Conservation (phyloP, 2,797 vertebrate genomes). For the Xenops minutus region DNA sequence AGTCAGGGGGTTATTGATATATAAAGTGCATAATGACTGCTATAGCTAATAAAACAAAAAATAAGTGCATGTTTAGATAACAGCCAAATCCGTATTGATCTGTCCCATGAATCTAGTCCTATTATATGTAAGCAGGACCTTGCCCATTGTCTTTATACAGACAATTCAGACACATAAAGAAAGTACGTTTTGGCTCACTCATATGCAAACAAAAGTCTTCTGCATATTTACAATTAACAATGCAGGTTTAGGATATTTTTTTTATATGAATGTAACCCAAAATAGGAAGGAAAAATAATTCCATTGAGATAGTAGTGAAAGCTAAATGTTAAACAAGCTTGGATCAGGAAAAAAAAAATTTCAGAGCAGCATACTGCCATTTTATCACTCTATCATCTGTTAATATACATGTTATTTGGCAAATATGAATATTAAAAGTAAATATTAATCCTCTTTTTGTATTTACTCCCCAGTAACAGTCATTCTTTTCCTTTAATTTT, state of each 20-base stretch:
- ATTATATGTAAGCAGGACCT: neutral
- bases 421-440: neutral
- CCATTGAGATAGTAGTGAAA: neutral
- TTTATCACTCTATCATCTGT: constrained; percentile 19
- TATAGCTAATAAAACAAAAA: neutral
- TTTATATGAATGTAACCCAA: neutral
- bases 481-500: neutral
- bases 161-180: neutral
- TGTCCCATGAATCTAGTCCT: neutral
- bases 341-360: neutral
- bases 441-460: neutral
- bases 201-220: neutral
- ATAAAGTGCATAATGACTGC: neutral
- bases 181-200: neutral
- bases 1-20: neutral
- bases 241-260: neutral
- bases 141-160: neutral
- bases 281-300: constrained; percentile 12
- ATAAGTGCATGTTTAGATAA: neutral
- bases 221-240: neutral
- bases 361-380: constrained; percentile 21
- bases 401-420: neutral
- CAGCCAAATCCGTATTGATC: neutral
- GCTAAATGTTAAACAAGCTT: neutral
- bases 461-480: neutral